These are phyloP conservation scores for Hipposideros larvatus DNA, from an alignment of 2,797 vertebrate genomes.

Conservation along the genomic window DNA sequence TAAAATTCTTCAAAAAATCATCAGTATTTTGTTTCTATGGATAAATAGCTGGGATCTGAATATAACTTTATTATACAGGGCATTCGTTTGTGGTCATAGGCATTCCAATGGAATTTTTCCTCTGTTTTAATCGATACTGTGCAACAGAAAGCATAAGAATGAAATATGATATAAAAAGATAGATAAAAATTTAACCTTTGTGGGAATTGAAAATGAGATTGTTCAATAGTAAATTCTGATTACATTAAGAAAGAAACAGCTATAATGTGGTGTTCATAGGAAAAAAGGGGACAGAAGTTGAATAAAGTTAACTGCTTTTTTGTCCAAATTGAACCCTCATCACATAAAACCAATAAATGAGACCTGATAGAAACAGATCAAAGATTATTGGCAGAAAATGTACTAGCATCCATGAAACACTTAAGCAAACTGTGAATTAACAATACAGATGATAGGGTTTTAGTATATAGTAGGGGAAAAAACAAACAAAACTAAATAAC, in stretches of 20 bases:
- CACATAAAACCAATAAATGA: neutral
- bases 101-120: neutral
- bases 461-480: neutral
- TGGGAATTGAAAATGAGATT: conserved; percentile 4
- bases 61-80: neutral
- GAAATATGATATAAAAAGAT: neutral
- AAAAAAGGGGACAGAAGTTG: neutral
- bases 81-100: neutral
- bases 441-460: neutral
- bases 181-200: neutral
- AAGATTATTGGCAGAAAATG: conserved; percentile 30
- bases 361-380: neutral
- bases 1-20: neutral
- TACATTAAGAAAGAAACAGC: neutral
- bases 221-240: neutral
- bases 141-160: neutral
- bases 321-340: neutral
- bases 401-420: neutral
- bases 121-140: neutral
- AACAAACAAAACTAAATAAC: neutral
- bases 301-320: neutral
- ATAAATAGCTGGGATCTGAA: neutral
- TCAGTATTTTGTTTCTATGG: neutral
- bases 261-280: neutral
- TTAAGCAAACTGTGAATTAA: neutral